phyloP scores from a whole-genome alignment of 2,797 vertebrate genomes.

The Argentina silus region DNA sequence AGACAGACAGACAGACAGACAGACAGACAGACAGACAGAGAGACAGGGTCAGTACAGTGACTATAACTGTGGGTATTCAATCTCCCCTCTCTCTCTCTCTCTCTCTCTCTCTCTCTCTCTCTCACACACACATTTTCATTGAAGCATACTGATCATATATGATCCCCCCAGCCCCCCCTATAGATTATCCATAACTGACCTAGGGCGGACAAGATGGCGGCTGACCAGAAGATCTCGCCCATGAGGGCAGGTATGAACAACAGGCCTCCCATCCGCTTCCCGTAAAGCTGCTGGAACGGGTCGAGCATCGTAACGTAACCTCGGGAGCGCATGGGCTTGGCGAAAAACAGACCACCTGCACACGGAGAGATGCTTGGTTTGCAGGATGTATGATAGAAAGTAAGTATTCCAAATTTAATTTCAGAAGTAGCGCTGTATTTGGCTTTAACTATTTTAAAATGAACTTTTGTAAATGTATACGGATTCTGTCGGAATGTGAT shows the following conservation, averaged over 20 bases:
- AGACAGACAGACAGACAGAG: slow-evolving; percentile 8
- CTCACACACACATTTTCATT: not conserved
- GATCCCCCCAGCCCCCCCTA: not conserved
- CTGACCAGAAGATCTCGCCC: slow-evolving; percentile 99
- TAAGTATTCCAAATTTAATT: not conserved
- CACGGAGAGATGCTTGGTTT: too few relatives aligned
- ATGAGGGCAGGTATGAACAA: slow-evolving; percentile 97
- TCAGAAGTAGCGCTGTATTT: not conserved
- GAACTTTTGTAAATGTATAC: not conserved
- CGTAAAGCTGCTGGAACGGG: slow-evolving; percentile 96
- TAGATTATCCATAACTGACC: slow-evolving; percentile 70
- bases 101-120: not conserved
- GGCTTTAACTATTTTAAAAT: not conserved
- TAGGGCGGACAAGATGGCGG: slow-evolving; percentile 94
- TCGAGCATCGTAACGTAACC: slow-evolving; percentile 99
- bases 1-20: not conserved
- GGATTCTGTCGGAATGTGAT: not conserved
- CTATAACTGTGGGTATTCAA: too few relatives aligned
- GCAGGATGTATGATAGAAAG: not conserved
- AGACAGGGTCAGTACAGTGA: not conserved
- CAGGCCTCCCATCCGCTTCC: slow-evolving; percentile 96
- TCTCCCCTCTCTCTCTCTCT: not conserved
- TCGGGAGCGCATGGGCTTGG: slow-evolving; percentile 95
- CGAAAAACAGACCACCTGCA: slow-evolving; percentile 95
- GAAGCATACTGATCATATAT: too few relatives aligned